Evolutionary conservation across 2,797 vertebrate genomes (phyloP).

Genomic region (Agapornis canus): DNA sequence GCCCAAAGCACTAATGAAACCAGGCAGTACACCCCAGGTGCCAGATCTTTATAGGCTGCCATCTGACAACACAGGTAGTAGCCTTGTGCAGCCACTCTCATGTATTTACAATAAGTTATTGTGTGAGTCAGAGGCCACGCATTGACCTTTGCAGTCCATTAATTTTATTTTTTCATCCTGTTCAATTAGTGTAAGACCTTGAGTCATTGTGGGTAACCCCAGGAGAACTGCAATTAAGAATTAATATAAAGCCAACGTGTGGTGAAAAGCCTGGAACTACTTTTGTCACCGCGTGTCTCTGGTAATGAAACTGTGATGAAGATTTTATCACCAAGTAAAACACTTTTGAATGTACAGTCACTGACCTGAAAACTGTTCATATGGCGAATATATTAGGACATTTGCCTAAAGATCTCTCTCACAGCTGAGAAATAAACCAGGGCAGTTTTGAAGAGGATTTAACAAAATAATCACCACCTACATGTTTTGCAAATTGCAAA

Average conservation of each 20-base stretch:
- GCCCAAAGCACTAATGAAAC: not conserved
- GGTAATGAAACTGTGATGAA: slow-evolving; percentile 68
- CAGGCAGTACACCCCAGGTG: not conserved
- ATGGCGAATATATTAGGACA: not conserved
- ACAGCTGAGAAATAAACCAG: slow-evolving; percentile 38
- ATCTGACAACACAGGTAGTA: not conserved
- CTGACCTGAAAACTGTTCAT: slow-evolving; percentile 61
- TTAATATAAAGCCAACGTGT: slow-evolving; percentile 27
- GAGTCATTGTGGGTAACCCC: slow-evolving; percentile 50
- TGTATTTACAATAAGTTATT: slow-evolving; percentile 28
- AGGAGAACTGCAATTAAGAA: slow-evolving; percentile 61
- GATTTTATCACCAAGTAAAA: slow-evolving; percentile 67
- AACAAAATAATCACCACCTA: slow-evolving; percentile 1
- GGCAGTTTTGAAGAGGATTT: slow-evolving; percentile 7
- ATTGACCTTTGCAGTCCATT: slow-evolving; percentile 70
- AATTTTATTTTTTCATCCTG: slow-evolving; percentile 64
- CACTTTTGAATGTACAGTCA: slow-evolving; percentile 59
- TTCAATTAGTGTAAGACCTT: slow-evolving; percentile 68
- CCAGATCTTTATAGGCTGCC: not conserved
- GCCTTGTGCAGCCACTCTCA: not conserved
- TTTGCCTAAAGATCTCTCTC: slow-evolving; percentile 50
- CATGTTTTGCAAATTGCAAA: not conserved
- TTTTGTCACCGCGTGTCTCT: slow-evolving; percentile 43
- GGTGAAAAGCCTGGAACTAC: slow-evolving; percentile 31
- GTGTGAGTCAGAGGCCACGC: slow-evolving; percentile 19